Evolutionary conservation across 2,797 vertebrate species (phyloP).

Genomic region (Leptatherina wallacei): DNA sequence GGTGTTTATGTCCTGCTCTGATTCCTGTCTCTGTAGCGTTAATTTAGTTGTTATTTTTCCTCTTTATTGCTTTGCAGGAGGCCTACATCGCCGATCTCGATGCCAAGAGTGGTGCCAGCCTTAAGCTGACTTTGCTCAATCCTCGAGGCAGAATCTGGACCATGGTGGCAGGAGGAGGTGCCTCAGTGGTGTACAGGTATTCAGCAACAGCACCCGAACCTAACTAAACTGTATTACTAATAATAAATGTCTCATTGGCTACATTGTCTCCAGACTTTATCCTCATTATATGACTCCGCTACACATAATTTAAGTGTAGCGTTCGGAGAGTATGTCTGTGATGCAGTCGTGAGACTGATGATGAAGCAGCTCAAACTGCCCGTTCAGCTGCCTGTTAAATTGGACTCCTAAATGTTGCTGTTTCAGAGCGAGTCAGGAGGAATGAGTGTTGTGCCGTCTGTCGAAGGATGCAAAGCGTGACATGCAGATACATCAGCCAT

Average conservation of each 20-base stretch:
- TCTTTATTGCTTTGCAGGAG: conserved; percentile 83
- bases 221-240: neutral
- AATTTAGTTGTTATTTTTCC: conserved; percentile 2
- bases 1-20: conserved; percentile 5
- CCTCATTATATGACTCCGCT: conserved; percentile 17
- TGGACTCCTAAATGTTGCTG: conserved; percentile 36
- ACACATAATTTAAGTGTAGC: conserved; percentile 31
- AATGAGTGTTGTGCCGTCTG: conserved; percentile 48
- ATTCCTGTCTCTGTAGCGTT: conserved; percentile 11
- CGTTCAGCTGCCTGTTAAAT: conserved; percentile 48
- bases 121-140: conserved; percentile 95
- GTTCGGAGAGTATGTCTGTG: conserved; percentile 11
- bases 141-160: conserved; percentile 97
- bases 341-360: conserved; percentile 36
- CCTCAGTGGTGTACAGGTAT: conserved; percentile 90
- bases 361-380: conserved; percentile 35
- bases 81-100: conserved; percentile 98
- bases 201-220: conserved; percentile 77
- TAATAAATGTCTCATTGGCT: neutral
- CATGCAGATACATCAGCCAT: conserved; percentile 39
- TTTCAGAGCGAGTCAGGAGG: conserved; percentile 49
- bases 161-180: conserved; percentile 98
- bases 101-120: conserved; percentile 96
- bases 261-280: conserved; percentile 15
- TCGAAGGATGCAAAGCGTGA: conserved; percentile 35